Conservation (phyloP, 2,797 vertebrate genomes). For the Sebastes wilsoni region DNA sequence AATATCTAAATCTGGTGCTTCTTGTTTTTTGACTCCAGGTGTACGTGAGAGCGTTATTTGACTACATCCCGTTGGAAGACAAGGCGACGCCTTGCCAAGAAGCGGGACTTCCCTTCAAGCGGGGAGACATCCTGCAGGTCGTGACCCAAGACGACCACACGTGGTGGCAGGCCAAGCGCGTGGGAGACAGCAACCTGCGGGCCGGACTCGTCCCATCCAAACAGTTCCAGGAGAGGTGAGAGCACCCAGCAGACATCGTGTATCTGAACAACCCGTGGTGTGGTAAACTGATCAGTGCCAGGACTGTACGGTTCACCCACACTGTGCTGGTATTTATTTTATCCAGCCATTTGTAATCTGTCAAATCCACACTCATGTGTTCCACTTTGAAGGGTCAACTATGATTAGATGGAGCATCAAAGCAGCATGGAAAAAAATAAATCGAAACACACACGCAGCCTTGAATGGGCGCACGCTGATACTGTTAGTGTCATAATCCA, state of each 20-base stretch:
- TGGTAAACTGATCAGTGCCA: not conserved
- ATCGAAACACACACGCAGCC: constrained; percentile 12
- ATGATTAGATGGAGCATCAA: constrained; percentile 56
- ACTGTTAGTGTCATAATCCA: constrained; percentile 62
- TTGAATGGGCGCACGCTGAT: constrained; percentile 39
- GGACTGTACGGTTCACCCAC: not conserved
- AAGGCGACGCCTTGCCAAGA: constrained; percentile 98
- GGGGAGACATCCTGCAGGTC: constrained; percentile 96
- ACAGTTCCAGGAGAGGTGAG: constrained; percentile 98
- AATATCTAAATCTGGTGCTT: not conserved
- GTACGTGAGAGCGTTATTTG: constrained; percentile 94
- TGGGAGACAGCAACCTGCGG: constrained; percentile 94
- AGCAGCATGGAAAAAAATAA: constrained; percentile 9
- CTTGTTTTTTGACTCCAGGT: constrained; percentile 79
- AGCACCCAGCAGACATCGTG: not conserved
- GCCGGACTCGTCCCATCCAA: constrained; percentile 97
- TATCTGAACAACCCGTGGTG: not conserved
- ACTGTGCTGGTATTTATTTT: not conserved
- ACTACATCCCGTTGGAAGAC: constrained; percentile 94
- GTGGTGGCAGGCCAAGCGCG: constrained; percentile 98
- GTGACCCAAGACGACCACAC: constrained; percentile 97
- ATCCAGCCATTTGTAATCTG: constrained; percentile 51
- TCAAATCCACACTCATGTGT: constrained; percentile 61
- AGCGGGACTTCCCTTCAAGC: constrained; percentile 95
- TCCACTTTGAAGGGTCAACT: constrained; percentile 53